phyloP scores from a whole-genome alignment of 2,797 vertebrate species.

The Microcaecilia unicolor region DNA sequence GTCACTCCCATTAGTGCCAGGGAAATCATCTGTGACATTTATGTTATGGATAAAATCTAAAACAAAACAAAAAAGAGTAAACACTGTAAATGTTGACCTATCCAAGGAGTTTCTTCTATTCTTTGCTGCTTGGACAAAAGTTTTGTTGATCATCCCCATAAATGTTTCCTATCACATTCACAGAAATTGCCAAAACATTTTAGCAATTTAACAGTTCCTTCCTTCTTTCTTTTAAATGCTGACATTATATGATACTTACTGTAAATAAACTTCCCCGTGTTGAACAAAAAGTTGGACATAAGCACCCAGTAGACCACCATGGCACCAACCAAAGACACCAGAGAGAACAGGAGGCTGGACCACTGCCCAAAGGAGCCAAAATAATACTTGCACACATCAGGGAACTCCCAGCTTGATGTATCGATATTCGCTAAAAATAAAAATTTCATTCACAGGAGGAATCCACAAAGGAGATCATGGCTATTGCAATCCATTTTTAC shows the following conservation, averaged over 20 bases:
- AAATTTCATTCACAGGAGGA: too few relatives aligned
- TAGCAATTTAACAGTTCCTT: too few relatives aligned
- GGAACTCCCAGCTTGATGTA: conserved; percentile 86
- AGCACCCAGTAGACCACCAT: conserved; percentile 98
- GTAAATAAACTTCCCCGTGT: conserved; percentile 87
- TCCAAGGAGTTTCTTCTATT: too few relatives aligned
- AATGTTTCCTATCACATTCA: too few relatives aligned
- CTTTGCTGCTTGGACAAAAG: too few relatives aligned
- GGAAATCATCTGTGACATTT: conserved; percentile 64
- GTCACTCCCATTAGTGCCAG: conserved; percentile 75
- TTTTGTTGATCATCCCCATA: too few relatives aligned
- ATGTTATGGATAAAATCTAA: conserved; percentile 77
- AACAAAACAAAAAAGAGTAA: conserved; percentile 27
- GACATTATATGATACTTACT: conserved; percentile 73
- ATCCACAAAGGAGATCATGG: too few relatives aligned
- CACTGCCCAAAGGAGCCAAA: conserved; percentile 87
- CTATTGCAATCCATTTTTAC: too few relatives aligned
- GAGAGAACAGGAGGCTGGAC: conserved; percentile 86
- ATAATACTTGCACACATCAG: conserved; percentile 88
- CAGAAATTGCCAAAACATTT: fast-evolving
- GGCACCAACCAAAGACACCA: conserved; percentile 86
- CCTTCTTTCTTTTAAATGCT: too few relatives aligned
- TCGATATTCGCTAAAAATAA: conserved; percentile 59
- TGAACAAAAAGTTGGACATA: conserved; percentile 95
- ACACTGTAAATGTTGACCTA: too few relatives aligned